Evolutionary conservation across 1,140 invertebrate genomes (phyloP), one percentile per base, ranked within the genome.

Genomic region (Episyrphus balteatus): DNA sequence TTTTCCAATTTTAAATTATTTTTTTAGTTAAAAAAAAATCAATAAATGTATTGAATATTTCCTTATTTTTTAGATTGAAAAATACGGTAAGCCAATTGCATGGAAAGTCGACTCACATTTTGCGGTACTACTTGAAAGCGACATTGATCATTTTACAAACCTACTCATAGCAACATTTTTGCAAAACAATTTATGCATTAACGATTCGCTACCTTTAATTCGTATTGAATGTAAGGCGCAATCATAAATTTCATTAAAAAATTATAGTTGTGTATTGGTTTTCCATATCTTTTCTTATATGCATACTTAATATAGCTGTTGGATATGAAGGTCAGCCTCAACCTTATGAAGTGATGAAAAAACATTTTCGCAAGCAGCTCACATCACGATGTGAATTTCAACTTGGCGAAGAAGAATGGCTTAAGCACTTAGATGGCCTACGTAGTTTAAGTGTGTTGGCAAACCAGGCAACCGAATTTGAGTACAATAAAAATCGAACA

Each of bases 151-250:
- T 52, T 68, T 83, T 32, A 73, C 76, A 10, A 75, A 76, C 61
- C 69, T 84, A 37, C 65, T 76, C 53, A 59, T 68, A 51, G 73
- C 59, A 56, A 72, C 66, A 57, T 74, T 77, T 58, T 75, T 80
- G 68, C 68, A 75, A 67, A 75, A 73, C 65, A 70, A 69, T 68
- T 67, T 76, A 36, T 71, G 67, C 55, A 75, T 83, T 49, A 82
- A 82, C 58, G 79, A 82, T 65, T 73, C 76, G 46, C 67, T 83
- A 51, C 68, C 75, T 54, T 59, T 84, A 10, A 65, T 77, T 31
- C 73, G 78, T 56, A 73, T 84, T 57, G 74, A 81, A 73, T 79
- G 81, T 83, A 73, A 74, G 74, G 73, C 48, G 38, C 47, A 51
- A 49, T 36, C 14, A 48, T 40, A 45, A 37, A n/a, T 37, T 37